Conservation (phyloP, 2,888 invertebrate genomes). For the Parnassius orleans region DNA sequence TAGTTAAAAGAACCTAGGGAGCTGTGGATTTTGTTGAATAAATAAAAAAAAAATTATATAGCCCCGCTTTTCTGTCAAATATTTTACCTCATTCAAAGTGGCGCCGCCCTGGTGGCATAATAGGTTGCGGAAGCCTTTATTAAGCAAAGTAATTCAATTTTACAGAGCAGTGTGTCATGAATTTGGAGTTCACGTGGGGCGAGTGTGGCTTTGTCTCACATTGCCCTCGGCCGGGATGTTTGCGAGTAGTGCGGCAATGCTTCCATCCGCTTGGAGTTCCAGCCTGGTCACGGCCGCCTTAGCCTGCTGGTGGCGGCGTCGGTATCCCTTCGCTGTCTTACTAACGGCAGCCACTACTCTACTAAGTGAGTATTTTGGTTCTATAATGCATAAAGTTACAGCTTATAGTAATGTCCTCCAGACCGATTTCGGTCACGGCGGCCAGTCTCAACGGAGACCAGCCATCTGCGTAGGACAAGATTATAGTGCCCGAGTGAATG, state of each 20-base stretch:
- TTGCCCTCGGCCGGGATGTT: slow-evolving; percentile 96
- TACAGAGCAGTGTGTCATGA: slow-evolving; percentile 91
- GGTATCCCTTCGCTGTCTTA: slow-evolving; percentile 89
- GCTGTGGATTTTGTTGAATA: no score
- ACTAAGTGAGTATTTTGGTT: slow-evolving; percentile 69
- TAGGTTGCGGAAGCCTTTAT: not conserved
- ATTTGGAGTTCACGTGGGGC: slow-evolving; percentile 93
- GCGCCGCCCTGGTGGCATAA: no score
- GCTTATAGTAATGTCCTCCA: no score
- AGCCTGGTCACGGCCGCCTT: slow-evolving; percentile 91
- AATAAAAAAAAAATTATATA: no score
- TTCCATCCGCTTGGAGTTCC: slow-evolving; percentile 98
- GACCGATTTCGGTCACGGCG: no score
- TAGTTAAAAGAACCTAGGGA: no score
- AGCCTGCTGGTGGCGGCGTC: slow-evolving; percentile 93
- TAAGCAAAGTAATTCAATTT: not conserved
- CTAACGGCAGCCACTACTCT: slow-evolving; percentile 90
- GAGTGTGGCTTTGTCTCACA: slow-evolving; percentile 89
- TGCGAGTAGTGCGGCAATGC: slow-evolving; percentile 90
- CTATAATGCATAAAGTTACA: not conserved
- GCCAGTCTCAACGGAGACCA: no score
- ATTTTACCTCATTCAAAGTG: no score
- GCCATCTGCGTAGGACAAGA: no score
- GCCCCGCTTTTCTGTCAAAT: no score
- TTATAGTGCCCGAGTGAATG: no score